Base-by-base conservation (phyloP, 1,140 invertebrate genomes). In the Eufriesea mexicana region DNA sequence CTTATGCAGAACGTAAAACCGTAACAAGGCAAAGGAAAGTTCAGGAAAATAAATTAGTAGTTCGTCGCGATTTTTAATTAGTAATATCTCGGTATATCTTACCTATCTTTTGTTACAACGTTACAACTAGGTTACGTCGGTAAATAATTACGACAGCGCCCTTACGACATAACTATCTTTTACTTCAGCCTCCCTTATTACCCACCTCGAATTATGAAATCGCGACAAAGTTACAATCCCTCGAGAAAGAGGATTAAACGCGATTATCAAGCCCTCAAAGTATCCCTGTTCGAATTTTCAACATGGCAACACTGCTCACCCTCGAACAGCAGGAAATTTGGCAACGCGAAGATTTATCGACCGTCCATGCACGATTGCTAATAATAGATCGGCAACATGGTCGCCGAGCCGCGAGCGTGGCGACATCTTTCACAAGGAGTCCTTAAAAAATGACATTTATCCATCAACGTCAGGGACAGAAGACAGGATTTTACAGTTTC, bases 401-500 rank as follows among this genome's bases (percentile, higher is more conserved):
- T 14, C 5, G 23, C 9, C 8, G 45, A 47, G 47, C 12, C 18
- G 66, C 5, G 35, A 23, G 66, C 0, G n/a, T 2, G 42, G 16
- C 47, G 47, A 9, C 14, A 25, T 18, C 66, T 47, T 68, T 49
- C 0, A 2, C 45, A 18, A 25, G 6, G 12, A 67, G 6, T 25
- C 14, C 14, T 47, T 47, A 45, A 68, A 68, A 68, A 68, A 68
- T 47, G 42, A 25, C 66, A 8, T 68, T 68, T 68, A 68, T 25
- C n/a, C 23, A 23, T 68, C 45, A 68, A 67, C 14, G 12, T 67
- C 42, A 5, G 23, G 7, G 45, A 16, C 66, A 68, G 23, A 18
- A 57, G 45, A 20, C 55, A 67, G 66, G 45, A 47, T 47, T 47
- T 25, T 25, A 16, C 66, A 25, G 20, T 47, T 47, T 45, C 62